A percentile compares a stretch with the other conserved stretches of the same genome.
Conservation (phyloP, 2,797 vertebrate genomes). For the Meda fulgida region DNA sequence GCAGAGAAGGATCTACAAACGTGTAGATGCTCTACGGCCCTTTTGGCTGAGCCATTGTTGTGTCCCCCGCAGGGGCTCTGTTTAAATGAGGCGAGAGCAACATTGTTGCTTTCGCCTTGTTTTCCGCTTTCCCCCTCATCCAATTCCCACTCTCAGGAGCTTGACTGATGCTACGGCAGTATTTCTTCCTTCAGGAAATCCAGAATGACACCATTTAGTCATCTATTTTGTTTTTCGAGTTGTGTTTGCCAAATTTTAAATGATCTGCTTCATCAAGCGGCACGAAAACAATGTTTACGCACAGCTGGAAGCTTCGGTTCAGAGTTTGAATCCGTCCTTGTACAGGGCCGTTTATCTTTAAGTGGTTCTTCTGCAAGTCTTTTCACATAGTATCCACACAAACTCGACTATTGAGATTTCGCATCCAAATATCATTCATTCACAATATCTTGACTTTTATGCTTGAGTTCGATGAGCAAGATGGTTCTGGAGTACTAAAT, state of each 20-base stretch:
- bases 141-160: conserved; percentile 41
- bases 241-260: not conserved
- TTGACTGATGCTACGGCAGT: conserved; percentile 14
- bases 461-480: not conserved
- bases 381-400: not conserved
- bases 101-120: conserved; percentile 66
- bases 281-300: too few species aligned
- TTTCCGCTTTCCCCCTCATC: conserved; percentile 3
- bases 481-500: not conserved
- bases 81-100: conserved; percentile 68
- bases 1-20: conserved; percentile 80
- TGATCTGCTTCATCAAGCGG: not conserved
- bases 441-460: not conserved
- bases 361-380: not conserved
- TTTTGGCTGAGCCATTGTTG: conserved; percentile 74
- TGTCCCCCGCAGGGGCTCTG: conserved; percentile 56
- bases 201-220: not conserved
- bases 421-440: not conserved
- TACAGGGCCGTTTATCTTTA: not conserved
- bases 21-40: conserved; percentile 64
- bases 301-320: too few species aligned
- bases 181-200: not conserved
- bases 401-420: not conserved
- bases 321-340: not conserved
- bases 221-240: not conserved